Conservation (phyloP, 2,113 vertebrate genomes). For the Thymallus thymallus region DNA sequence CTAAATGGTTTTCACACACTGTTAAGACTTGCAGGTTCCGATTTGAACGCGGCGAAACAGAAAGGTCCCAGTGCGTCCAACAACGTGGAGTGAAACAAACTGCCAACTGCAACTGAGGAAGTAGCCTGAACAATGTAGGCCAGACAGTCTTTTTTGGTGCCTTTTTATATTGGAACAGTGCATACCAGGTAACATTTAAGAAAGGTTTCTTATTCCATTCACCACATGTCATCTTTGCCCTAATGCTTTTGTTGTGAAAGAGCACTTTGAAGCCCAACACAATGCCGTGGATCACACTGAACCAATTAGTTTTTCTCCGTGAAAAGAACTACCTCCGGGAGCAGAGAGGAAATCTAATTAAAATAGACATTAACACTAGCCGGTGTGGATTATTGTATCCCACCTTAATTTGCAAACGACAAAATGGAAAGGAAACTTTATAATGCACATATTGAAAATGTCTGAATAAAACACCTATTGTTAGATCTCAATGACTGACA, state of each 20-base stretch:
- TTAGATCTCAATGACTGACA: not conserved
- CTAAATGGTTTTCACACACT: too few species aligned
- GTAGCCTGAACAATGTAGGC: not conserved
- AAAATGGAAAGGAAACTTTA: not conserved
- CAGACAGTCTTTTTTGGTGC: not conserved
- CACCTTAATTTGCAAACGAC: not conserved
- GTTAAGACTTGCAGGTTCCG: too few species aligned
- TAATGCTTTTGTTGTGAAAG: constrained; percentile 5
- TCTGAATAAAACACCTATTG: not conserved
- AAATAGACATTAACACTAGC: not conserved
- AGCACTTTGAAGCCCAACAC: constrained; percentile 28
- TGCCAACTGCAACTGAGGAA: not conserved
- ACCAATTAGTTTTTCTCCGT: not conserved
- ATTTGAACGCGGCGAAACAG: too few species aligned
- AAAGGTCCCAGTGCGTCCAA: too few species aligned
- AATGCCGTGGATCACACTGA: constrained; percentile 2
- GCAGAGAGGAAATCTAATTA: not conserved
- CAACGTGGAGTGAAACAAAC: not conserved
- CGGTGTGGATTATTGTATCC: not conserved
- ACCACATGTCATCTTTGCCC: not conserved
- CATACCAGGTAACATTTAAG: not conserved
- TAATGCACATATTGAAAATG: not conserved
- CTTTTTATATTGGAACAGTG: not conserved
- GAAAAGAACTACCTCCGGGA: not conserved
- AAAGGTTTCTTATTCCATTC: not conserved